Evolutionary conservation across 1,140 invertebrate genomes (phyloP), one percentile per base, ranked within the genome.

Genomic region (Neodiprion pinetum): DNA sequence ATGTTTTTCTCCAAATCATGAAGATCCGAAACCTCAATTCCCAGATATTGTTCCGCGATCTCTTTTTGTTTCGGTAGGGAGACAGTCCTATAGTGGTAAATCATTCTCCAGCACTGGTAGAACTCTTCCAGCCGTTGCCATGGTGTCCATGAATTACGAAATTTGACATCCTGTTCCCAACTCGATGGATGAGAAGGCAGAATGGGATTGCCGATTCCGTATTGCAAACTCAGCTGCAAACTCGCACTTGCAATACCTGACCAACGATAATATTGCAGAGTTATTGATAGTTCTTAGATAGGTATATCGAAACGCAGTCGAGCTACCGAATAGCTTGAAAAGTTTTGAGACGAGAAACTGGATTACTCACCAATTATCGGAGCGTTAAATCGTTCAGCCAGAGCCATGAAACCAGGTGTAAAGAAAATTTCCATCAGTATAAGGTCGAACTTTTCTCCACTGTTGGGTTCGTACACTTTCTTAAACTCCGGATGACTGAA

Each of bases 351-450:
- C 4, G 9, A 53, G 53, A 17, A 11, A 53, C 40, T 53, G 72
- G 10, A n/a, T n/a, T 12, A 73, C 28, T 40, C 48, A 7, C 11
- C 10, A 28, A 73, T 50, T 23, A 73, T 21, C 0, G 72, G 72
- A 8, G 23, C 72, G 53, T 73, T n/a, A 49, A 48, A 67, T 12
- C 28, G 12, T 9, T 73, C 53, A 21, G 40, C 72, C 7, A 70
- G 40, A 8, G 12, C 17, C 7, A 70, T 17, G 65, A 67, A 73
- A n/a, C 72, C 66, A 12, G 66, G 23, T 7, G 21, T 61, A 49
- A 73, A 73, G 47, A 73, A 73, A 17, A 23, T 69, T 23, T 17
- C 48, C 12, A 67, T 67, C 11, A 73, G 14, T 7, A 73, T 68
- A 7, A 73, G 65, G 65, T 73, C 53, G 9, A 73, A 73, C 17